Percentiles rank a stretch among this genome's conserved stretches.
phyloP scores from a whole-genome alignment of 2,113 vertebrate species.

The Lophura nycthemera region DNA sequence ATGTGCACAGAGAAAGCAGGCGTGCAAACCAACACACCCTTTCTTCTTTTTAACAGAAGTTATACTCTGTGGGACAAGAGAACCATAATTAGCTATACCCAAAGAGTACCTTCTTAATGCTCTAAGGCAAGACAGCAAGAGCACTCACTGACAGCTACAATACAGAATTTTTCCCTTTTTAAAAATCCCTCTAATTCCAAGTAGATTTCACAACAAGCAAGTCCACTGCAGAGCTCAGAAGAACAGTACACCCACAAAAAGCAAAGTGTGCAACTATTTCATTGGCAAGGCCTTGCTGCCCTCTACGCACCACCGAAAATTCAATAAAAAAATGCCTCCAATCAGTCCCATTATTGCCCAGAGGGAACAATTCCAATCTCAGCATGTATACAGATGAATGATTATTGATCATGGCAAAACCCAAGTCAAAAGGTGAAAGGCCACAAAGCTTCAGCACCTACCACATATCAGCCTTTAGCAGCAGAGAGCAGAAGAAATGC shows the following conservation, averaged over 20 bases:
- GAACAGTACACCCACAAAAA: conserved; percentile 57
- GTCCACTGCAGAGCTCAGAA: conserved; percentile 62
- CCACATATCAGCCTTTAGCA: conserved; percentile 72
- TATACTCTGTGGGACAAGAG: conserved; percentile 55
- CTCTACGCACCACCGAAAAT: conserved; percentile 44
- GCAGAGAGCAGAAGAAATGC: conserved; percentile 69
- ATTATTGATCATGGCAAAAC: conserved; percentile 66
- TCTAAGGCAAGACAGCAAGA: conserved; percentile 56
- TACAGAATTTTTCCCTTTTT: not conserved
- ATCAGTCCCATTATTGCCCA: conserved; percentile 61
- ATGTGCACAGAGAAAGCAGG: conserved; percentile 61
- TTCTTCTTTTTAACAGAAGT: conserved; percentile 32
- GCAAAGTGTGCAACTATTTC: conserved; percentile 49
- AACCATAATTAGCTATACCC: not conserved
- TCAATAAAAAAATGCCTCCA: conserved; percentile 34
- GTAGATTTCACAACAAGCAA: conserved; percentile 41
- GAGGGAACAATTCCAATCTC: conserved; percentile 66
- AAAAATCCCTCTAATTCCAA: conserved; percentile 35
- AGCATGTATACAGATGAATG: conserved; percentile 20
- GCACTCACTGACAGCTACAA: conserved; percentile 6
- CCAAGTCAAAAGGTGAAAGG: conserved; percentile 62
- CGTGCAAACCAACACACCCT: conserved; percentile 59
- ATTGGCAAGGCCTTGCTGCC: conserved; percentile 49
- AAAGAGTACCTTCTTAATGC: conserved; percentile 65
- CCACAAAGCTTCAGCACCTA: conserved; percentile 76